These are phyloP conservation scores for Hippocampus barbouri DNA, from an alignment of 2,113 vertebrate species.

Conservation along the genomic window DNA sequence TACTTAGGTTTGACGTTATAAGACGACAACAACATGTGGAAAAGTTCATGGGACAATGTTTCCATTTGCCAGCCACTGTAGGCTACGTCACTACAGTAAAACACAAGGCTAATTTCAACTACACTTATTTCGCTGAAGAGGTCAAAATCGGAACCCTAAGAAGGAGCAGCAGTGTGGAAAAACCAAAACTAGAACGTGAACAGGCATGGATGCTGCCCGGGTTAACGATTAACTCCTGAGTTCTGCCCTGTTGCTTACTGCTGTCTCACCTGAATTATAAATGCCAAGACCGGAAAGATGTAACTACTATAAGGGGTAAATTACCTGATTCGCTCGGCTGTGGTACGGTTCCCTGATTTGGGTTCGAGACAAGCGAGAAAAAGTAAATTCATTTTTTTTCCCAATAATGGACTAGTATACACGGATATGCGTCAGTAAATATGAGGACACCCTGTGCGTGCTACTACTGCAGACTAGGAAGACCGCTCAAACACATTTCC, in stretches of 20 bases:
- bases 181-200: neutral
- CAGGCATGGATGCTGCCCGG: neutral
- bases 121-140: neutral
- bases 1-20: too few relatives aligned
- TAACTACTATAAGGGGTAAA: neutral
- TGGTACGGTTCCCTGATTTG: slow-evolving; percentile 86
- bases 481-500: slow-evolving; percentile 42
- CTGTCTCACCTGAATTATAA: neutral
- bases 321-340: slow-evolving; percentile 86
- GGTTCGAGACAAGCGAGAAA: slow-evolving; percentile 81
- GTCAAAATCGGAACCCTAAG: neutral
- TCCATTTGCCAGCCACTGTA: too few relatives aligned
- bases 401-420: neutral
- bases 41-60: too few relatives aligned
- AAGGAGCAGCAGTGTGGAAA: neutral
- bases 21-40: too few relatives aligned
- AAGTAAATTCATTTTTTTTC: slow-evolving; percentile 78
- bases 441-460: neutral
- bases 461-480: neutral
- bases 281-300: neutral
- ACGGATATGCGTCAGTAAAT: neutral
- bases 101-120: too few relatives aligned
- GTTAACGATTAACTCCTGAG: neutral
- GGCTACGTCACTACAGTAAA: too few relatives aligned
- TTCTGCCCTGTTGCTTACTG: neutral